Base-by-base conservation (phyloP, 2,113 vertebrate genomes). In the Chaetodon auriga region DNA sequence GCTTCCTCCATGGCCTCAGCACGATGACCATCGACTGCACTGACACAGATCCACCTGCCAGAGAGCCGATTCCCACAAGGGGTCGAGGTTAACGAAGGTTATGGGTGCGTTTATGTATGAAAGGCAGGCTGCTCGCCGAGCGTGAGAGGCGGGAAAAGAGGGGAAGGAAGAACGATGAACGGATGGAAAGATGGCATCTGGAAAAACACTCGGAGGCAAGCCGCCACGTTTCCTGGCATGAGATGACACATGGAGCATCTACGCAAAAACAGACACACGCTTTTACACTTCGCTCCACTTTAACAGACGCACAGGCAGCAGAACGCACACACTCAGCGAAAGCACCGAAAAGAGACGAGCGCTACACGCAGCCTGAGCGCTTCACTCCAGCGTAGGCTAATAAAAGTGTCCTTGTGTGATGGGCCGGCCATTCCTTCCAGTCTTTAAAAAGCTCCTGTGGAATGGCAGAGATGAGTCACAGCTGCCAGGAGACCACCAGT, bases 371-470 rank as follows among this genome's bases (percentile, higher is more conserved):
- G 68, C 55, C 30, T 2, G 12, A 0, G 68, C 5, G 38, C 62
- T 46, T 85, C 53, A 18, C 70, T 87, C 75, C 82, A 75, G 68
- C 46, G 78, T 49, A 21, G 69, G 80, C 85, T 80, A 68, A 89
- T 91, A 86, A 91, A 90, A 89, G 72, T 64, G 82, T 68, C 64
- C 68, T 38, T 75, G 88, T 89, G 74, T 53, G 87, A 84, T 12
- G 79, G 57, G 79, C 80, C 82, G 12, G 83, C 41, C 83, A 78
- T 92, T 90, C 90, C 89, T 89, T 23, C 83, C 75, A 43, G 79
- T 70, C 89, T 90, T 92, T 90, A 92, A 92, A 91, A 90, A 91
- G 89, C 87, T 88, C 74, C 82, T 41, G 81, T 72, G 84, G 72
- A 85, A 88, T 70, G 88, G 68, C 77, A 68, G 71, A 43, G 84